Percentiles rank a stretch among this genome's conserved stretches.
phyloP scores from a whole-genome alignment of 2,113 vertebrate species.

The Rallus limicola region DNA sequence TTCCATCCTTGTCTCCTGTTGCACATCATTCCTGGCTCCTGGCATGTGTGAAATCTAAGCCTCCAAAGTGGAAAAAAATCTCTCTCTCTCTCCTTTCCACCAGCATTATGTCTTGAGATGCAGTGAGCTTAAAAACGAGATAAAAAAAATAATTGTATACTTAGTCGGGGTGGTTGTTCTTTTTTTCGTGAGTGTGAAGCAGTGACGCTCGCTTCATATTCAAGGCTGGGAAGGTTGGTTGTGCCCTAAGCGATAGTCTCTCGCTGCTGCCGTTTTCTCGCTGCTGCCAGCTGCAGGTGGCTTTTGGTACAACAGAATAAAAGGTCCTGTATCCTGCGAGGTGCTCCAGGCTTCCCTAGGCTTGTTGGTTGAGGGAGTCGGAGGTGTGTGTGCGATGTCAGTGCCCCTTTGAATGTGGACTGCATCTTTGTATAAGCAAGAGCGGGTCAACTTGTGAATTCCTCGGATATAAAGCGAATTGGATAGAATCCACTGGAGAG shows the following conservation, averaged over 20 bases:
- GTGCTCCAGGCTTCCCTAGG: background rate
- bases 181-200: no score
- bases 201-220: background rate
- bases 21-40: fast-evolving
- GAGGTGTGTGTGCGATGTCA: fast-evolving
- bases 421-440: background rate
- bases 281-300: background rate
- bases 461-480: fast-evolving
- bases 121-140: background rate
- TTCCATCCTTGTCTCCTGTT: fast-evolving
- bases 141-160: background rate
- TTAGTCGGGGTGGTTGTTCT: background rate
- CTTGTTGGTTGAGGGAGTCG: fast-evolving
- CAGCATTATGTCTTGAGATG: fast-evolving
- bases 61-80: no score
- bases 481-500: background rate
- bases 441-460: background rate
- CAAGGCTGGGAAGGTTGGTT: background rate
- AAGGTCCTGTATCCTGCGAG: background rate
- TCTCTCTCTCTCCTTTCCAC: background rate
- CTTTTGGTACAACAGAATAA: fast-evolving
- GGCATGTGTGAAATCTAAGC: background rate
- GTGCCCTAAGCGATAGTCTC: background rate
- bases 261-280: no score
- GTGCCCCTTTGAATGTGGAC: fast-evolving